These are phyloP conservation scores for Pogonocichla stellata DNA, from an alignment of 2,113 vertebrate species.

Conservation along the genomic window DNA sequence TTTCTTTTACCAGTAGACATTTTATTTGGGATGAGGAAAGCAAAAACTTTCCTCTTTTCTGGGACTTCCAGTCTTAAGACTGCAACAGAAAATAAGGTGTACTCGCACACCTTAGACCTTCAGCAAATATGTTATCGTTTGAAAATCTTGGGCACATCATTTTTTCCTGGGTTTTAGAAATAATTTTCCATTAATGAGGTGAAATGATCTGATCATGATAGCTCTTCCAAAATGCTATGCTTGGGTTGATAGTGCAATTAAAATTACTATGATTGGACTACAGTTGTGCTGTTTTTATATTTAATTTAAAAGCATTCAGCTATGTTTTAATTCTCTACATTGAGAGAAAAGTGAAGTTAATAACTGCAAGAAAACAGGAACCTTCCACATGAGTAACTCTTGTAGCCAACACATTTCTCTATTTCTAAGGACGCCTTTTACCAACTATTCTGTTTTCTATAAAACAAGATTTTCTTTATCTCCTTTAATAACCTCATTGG, in stretches of 20 bases:
- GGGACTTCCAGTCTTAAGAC: background rate
- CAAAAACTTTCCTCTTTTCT: background rate
- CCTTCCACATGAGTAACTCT: background rate
- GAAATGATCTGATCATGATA: background rate
- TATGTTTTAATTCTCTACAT: background rate
- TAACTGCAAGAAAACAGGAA: background rate
- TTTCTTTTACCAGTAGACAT: background rate
- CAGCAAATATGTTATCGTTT: background rate
- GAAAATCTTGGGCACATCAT: background rate
- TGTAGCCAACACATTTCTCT: background rate
- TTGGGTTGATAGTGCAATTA: background rate
- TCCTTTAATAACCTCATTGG: background rate
- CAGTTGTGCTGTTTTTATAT: background rate
- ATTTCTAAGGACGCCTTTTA: background rate
- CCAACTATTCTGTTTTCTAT: background rate
- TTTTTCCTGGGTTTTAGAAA: background rate
- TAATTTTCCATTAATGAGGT: background rate
- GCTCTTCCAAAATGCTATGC: background rate
- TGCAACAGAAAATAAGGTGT: background rate
- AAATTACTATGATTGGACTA: background rate
- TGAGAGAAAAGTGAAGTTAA: background rate
- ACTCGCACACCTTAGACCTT: background rate
- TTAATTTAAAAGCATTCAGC: background rate
- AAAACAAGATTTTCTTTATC: background rate
- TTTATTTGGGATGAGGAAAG: background rate